These are phyloP conservation scores for Trachelus troglodyta DNA, from an alignment of 2,888 invertebrate genomes.

Conservation along the genomic window DNA sequence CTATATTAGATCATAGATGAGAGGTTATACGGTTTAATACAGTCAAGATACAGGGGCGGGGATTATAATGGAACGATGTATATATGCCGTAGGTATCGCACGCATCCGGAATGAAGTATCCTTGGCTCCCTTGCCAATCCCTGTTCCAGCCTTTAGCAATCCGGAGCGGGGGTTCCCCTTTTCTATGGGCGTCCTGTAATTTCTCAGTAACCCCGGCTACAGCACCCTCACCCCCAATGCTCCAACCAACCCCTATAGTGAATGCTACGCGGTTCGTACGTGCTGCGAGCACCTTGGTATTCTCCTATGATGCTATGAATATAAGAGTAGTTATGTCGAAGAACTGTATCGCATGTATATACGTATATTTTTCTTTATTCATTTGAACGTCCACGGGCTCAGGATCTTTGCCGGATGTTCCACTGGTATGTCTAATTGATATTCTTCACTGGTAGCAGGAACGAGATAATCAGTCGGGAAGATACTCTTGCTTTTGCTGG, in stretches of 20 bases:
- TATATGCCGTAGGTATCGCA: neutral
- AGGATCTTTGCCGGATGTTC: neutral
- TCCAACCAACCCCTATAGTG: neutral
- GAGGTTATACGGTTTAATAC: conserved; percentile 33
- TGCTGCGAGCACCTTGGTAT: neutral
- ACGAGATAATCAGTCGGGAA: neutral
- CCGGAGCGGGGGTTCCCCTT: neutral
- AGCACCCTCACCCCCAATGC: rapidly evolving
- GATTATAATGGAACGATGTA: conserved; percentile 26
- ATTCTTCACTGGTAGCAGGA: neutral
- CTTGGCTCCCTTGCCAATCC: neutral
- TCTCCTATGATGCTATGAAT: neutral
- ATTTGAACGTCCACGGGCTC: neutral
- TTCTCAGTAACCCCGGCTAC: neutral
- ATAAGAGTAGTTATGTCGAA: neutral
- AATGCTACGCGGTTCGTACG: neutral
- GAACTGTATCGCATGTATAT: neutral
- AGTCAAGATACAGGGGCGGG: conserved; percentile 22
- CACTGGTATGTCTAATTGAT: neutral
- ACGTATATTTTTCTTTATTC: neutral
- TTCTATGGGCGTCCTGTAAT: neutral
- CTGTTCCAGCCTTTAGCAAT: neutral
- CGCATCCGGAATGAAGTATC: neutral
- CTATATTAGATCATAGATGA: conserved; percentile 27
- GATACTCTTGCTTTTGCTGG: neutral